A percentile compares a stretch with the other conserved stretches of the same genome.
Conservation (phyloP, 2,888 invertebrate genomes). For the Sminthurides aquaticus region DNA sequence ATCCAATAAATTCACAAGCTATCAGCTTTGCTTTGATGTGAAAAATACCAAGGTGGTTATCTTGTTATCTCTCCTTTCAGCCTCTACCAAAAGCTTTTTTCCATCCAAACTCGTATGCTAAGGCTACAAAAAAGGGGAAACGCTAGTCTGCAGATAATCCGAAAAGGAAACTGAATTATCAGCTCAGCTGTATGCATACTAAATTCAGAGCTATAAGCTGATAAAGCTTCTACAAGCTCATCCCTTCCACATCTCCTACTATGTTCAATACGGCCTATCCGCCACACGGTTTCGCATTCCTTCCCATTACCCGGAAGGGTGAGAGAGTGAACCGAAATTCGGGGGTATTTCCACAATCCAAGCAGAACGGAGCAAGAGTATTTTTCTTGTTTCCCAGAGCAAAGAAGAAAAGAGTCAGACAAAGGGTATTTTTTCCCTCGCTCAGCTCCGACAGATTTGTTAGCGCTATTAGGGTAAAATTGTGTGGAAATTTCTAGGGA, state of each 20-base stretch:
- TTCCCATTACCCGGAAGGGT: too few relatives aligned
- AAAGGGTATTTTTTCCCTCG: neutral
- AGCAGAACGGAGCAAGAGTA: too few relatives aligned
- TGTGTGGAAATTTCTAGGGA: neutral
- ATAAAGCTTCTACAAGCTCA: too few relatives aligned
- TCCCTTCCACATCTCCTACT: too few relatives aligned
- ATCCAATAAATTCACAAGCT: neutral
- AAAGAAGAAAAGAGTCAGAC: neutral
- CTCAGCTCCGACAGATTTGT: neutral
- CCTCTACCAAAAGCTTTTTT: too few relatives aligned
- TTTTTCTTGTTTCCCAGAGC: neutral
- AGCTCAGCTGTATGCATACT: neutral
- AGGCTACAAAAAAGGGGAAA: too few relatives aligned
- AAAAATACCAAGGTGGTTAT: neutral
- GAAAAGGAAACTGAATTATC: neutral
- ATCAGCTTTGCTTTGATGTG: neutral
- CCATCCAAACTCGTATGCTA: too few relatives aligned
- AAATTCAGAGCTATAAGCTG: too few relatives aligned
- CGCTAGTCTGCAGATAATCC: neutral
- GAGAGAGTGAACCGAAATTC: neutral
- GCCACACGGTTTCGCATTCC: too few relatives aligned
- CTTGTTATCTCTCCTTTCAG: too few relatives aligned
- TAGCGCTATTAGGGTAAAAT: neutral
- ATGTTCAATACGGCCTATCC: too few relatives aligned
- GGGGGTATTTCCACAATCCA: too few relatives aligned